Percentiles rank a stretch among this genome's conserved stretches.
phyloP scores from a whole-genome alignment of 2,113 vertebrate species.

The Mola mola region DNA sequence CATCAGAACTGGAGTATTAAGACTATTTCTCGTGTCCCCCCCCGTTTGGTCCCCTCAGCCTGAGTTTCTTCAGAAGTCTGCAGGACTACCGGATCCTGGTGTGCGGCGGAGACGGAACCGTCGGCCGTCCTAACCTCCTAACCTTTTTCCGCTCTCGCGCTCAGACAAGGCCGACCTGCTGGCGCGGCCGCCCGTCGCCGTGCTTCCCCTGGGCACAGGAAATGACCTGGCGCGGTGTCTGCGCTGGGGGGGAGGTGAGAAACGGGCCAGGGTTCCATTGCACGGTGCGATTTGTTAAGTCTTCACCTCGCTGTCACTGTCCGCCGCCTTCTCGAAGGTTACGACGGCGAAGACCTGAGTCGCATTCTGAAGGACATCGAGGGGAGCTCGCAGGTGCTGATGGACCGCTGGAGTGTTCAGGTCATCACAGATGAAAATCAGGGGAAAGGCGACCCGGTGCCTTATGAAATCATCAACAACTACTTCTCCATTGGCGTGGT shows the following conservation, averaged over 20 bases:
- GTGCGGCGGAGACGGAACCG: conserved; percentile 93
- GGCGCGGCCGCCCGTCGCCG: conserved; percentile 87
- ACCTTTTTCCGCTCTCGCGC: conserved; percentile 19
- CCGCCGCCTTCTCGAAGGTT: conserved; percentile 74
- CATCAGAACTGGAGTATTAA: no score
- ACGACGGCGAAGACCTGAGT: conserved; percentile 87
- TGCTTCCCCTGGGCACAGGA: conserved; percentile 93
- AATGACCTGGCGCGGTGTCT: conserved; percentile 94
- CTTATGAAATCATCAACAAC: conserved; percentile 96
- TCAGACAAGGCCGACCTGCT: conserved; percentile 88
- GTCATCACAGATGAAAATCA: conserved; percentile 84
- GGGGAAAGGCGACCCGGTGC: conserved; percentile 90
- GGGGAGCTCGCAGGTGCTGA: conserved; percentile 78
- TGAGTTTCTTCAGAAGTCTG: conserved; percentile 89
- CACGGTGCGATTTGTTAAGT: no score
- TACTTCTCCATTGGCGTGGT: conserved; percentile 97
- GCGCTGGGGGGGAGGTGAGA: conserved; percentile 93
- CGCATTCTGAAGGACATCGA: conserved; percentile 88
- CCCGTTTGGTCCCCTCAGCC: conserved; percentile 77
- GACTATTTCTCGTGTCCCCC: background rate
- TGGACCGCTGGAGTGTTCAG: conserved; percentile 91
- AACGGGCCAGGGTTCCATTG: no score
- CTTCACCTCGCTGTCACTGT: background rate
- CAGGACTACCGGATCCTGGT: conserved; percentile 88
- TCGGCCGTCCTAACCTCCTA: conserved; percentile 80